These are phyloP conservation scores for Trichonephila inaurata DNA, from an alignment of 1,140 invertebrate species.

Conservation along the genomic window DNA sequence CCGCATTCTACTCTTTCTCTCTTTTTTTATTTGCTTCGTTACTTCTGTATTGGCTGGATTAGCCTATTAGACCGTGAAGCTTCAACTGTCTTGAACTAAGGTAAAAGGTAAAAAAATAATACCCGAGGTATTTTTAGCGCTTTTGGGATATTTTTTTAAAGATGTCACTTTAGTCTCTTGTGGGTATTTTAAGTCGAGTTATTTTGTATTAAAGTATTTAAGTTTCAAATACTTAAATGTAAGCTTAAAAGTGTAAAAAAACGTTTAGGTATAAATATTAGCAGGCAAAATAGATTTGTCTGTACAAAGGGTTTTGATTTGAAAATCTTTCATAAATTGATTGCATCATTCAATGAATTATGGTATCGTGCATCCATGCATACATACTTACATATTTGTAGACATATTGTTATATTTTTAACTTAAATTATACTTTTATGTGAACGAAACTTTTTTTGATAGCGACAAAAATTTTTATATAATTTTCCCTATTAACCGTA, in stretches of 20 bases:
- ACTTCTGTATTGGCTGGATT: conserved; percentile 62
- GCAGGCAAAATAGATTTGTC: too few relatives aligned
- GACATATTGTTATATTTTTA: too few relatives aligned
- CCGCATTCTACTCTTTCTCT: background rate
- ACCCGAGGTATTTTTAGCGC: conserved; percentile 49
- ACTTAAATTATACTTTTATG: too few relatives aligned
- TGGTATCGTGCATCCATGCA: too few relatives aligned
- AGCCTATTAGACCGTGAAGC: conserved; percentile 62
- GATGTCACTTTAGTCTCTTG: conserved; percentile 21
- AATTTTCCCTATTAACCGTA: too few relatives aligned
- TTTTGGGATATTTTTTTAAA: conserved; percentile 2
- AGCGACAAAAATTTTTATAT: too few relatives aligned
- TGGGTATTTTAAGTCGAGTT: background rate
- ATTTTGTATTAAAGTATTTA: conserved; percentile 13
- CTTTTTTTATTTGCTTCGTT: conserved; percentile 59
- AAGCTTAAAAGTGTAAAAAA: background rate
- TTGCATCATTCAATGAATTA: too few relatives aligned
- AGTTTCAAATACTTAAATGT: background rate
- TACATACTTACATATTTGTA: too few relatives aligned
- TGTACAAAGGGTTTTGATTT: too few relatives aligned
- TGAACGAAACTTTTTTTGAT: too few relatives aligned
- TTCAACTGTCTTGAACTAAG: conserved; percentile 58
- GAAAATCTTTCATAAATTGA: too few relatives aligned
- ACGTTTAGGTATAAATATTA: background rate
- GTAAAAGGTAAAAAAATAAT: background rate